Evolutionary conservation across 2,888 invertebrate genomes (phyloP).

Genomic region (Myathropa florea): DNA sequence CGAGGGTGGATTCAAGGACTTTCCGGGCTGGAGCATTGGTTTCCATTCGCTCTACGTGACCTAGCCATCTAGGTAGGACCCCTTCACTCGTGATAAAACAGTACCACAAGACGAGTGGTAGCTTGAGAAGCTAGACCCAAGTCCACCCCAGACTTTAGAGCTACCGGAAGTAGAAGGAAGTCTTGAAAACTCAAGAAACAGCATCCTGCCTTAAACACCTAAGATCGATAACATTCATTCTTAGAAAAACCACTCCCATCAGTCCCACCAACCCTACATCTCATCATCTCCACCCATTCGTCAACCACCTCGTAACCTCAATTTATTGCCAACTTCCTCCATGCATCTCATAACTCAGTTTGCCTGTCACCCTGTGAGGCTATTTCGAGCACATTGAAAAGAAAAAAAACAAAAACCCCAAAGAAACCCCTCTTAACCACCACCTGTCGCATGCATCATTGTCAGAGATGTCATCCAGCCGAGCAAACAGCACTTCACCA

Average conservation of each 20-base stretch:
- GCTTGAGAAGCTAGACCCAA: too few species aligned
- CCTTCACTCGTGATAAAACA: too few species aligned
- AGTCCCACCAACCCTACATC: not conserved
- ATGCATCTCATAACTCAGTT: not conserved
- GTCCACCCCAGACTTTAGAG: too few species aligned
- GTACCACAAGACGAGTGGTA: too few species aligned
- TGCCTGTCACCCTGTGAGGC: not conserved
- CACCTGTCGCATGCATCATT: slow-evolving; percentile 36
- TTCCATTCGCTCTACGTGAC: too few species aligned
- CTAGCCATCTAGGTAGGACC: too few species aligned
- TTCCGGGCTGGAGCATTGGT: too few species aligned
- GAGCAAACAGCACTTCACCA: slow-evolving; percentile 2
- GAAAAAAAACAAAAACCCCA: not conserved
- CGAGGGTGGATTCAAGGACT: too few species aligned
- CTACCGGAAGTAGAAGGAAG: too few species aligned
- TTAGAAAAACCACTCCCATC: not conserved
- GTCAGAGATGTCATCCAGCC: slow-evolving; percentile 20
- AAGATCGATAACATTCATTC: too few species aligned
- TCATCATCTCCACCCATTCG: not conserved
- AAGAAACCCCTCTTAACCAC: slow-evolving; percentile 20
- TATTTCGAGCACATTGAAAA: not conserved
- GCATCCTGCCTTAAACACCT: too few species aligned
- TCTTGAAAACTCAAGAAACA: too few species aligned
- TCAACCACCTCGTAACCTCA: not conserved
- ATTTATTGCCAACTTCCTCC: not conserved